These are phyloP conservation scores for Bruchidius siliquastri DNA, from an alignment of 2,888 invertebrate species.

Conservation along the genomic window DNA sequence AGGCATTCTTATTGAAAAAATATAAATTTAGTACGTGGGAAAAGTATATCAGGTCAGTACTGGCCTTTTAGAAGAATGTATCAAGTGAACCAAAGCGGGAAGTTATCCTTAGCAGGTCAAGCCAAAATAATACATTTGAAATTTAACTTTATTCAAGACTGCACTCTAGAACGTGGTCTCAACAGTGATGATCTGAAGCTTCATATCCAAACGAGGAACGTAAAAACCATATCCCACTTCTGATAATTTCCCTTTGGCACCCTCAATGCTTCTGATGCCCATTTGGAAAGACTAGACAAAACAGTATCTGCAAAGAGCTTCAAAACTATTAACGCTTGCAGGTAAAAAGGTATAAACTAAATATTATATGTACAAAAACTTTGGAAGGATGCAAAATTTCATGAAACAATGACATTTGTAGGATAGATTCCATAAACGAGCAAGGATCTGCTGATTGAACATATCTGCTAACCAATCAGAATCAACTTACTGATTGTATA, in stretches of 20 bases:
- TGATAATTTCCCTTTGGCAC: background rate
- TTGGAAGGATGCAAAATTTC: slow-evolving; percentile 27
- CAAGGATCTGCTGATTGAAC: background rate
- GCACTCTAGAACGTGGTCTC: background rate
- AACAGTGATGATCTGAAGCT: background rate
- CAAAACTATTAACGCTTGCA: background rate
- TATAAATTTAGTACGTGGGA: background rate
- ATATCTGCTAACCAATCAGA: background rate
- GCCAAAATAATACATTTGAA: too few species aligned
- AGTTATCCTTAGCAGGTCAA: background rate
- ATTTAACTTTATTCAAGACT: too few species aligned
- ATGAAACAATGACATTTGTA: background rate
- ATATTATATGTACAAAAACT: slow-evolving; percentile 31
- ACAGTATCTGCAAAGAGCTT: slow-evolving; percentile 1
- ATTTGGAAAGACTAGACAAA: slow-evolving; percentile 33
- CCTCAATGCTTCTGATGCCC: slow-evolving; percentile 25
- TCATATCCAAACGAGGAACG: background rate
- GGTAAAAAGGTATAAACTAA: background rate
- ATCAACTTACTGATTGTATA: background rate
- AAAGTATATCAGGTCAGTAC: slow-evolving; percentile 21
- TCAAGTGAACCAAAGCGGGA: background rate
- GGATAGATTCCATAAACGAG: background rate
- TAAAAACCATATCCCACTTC: background rate
- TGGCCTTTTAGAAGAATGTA: slow-evolving; percentile 21
- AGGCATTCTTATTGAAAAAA: slow-evolving; percentile 10